phyloP scores from a whole-genome alignment of 2,888 invertebrate species.

The Nymphalis urticae region DNA sequence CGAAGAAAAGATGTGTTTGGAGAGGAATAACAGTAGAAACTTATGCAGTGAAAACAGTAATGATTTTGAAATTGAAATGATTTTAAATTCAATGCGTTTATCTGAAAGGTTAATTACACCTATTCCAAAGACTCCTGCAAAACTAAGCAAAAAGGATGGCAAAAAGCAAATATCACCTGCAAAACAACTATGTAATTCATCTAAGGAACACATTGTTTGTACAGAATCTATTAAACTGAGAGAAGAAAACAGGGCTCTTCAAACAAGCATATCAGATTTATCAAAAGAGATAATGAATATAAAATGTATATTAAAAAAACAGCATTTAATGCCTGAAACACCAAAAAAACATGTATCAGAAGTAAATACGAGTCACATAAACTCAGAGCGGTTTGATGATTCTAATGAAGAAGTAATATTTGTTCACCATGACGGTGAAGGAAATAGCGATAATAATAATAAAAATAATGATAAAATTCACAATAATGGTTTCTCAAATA shows the following conservation, averaged over 20 bases:
- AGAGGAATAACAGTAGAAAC: slow-evolving; percentile 53
- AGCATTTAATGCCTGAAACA: slow-evolving; percentile 20
- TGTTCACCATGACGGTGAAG: slow-evolving; percentile 16
- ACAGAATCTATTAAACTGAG: slow-evolving; percentile 45
- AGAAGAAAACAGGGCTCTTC: slow-evolving; percentile 47
- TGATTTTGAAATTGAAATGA: slow-evolving; percentile 63
- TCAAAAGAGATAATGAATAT: slow-evolving; percentile 46
- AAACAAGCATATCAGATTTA: slow-evolving; percentile 42
- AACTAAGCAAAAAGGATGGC: slow-evolving; percentile 30
- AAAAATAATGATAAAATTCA: neutral
- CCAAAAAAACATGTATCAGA: slow-evolving; percentile 10
- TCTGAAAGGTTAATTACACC: slow-evolving; percentile 55
- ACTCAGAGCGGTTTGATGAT: slow-evolving; percentile 23
- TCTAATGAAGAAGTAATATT: slow-evolving; percentile 27
- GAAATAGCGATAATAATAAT: neutral
- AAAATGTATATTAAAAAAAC: slow-evolving; percentile 43
- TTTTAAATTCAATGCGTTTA: slow-evolving; percentile 59
- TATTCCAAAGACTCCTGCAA: slow-evolving; percentile 57
- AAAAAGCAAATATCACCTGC: slow-evolving; percentile 15
- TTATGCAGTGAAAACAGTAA: slow-evolving; percentile 43
- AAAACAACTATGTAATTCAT: slow-evolving; percentile 7
- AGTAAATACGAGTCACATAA: slow-evolving; percentile 11
- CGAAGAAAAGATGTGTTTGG: slow-evolving; percentile 52
- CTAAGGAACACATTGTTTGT: slow-evolving; percentile 33
- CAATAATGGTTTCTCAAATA: too few species aligned